Conservation (phyloP, 2,797 vertebrate species). For the Neosalanx taihuensis region DNA sequence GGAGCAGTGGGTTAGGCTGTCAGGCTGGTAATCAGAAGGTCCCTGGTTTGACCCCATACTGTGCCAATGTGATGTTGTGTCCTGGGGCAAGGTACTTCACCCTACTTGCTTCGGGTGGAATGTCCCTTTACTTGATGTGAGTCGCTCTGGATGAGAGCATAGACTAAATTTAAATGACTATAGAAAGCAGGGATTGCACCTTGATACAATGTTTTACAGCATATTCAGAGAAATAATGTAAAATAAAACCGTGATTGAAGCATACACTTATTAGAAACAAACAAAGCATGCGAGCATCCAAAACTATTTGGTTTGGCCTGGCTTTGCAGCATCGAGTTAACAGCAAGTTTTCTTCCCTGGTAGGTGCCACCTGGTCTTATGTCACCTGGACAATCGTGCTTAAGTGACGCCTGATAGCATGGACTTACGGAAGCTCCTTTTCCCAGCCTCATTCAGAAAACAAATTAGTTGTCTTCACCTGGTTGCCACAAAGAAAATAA, state of each 20-base stretch:
- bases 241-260: constrained; percentile 42
- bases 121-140: too few species aligned
- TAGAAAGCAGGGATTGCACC: constrained; percentile 46
- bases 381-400: background rate
- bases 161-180: too few species aligned
- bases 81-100: too few species aligned
- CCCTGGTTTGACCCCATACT: too few species aligned
- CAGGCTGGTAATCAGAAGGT: too few species aligned
- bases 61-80: too few species aligned
- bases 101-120: too few species aligned
- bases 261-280: background rate
- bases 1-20: too few species aligned
- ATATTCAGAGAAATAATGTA: constrained; percentile 51
- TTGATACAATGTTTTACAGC: constrained; percentile 58
- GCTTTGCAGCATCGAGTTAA: background rate
- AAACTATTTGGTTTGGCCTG: constrained; percentile 6
- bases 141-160: too few species aligned
- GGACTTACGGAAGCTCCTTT: background rate
- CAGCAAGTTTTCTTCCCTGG: constrained; percentile 1
- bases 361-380: background rate
- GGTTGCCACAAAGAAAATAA: constrained; percentile 6
- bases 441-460: background rate
- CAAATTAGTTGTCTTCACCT: background rate
- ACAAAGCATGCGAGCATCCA: constrained; percentile 31
- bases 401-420: background rate